Conservation (phyloP, 1,140 invertebrate genomes). For the Centruroides vittatus region DNA sequence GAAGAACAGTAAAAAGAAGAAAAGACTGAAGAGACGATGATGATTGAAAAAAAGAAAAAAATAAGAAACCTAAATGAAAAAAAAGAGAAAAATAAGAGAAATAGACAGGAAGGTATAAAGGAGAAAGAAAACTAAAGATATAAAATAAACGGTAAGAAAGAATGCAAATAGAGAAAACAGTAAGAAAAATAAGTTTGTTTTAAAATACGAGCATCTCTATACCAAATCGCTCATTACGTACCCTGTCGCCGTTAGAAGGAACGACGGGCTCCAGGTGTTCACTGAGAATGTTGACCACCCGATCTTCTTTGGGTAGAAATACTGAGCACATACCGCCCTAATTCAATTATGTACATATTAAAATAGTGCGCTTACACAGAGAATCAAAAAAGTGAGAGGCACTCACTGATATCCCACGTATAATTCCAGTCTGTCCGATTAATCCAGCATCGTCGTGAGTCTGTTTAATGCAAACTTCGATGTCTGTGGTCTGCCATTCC, state of each 20-base stretch:
- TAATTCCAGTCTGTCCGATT: conserved; percentile 70
- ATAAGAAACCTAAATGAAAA: no score
- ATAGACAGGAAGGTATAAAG: no score
- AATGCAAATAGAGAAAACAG: no score
- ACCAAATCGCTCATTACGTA: not conserved
- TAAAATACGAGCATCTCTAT: not conserved
- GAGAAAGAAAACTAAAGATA: no score
- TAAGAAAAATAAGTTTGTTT: not conserved
- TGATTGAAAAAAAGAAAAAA: no score
- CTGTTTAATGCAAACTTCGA: conserved; percentile 67
- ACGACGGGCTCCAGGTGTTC: conserved; percentile 78
- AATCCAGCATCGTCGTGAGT: conserved; percentile 67
- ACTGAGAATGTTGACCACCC: conserved; percentile 67
- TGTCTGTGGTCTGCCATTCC: conserved; percentile 86
- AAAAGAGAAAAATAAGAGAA: no score
- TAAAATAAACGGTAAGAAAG: no score
- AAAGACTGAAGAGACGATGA: no score
- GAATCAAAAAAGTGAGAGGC: not conserved
- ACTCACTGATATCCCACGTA: conserved; percentile 64
- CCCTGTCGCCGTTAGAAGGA: conserved; percentile 59
- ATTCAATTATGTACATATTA: not conserved
- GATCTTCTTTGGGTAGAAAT: conserved; percentile 65
- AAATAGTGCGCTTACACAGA: not conserved
- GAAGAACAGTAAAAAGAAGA: no score
- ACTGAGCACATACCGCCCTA: conserved; percentile 75